These are phyloP conservation scores for Pithys albifrons DNA, from an alignment of 2,113 vertebrate species.

Conservation along the genomic window DNA sequence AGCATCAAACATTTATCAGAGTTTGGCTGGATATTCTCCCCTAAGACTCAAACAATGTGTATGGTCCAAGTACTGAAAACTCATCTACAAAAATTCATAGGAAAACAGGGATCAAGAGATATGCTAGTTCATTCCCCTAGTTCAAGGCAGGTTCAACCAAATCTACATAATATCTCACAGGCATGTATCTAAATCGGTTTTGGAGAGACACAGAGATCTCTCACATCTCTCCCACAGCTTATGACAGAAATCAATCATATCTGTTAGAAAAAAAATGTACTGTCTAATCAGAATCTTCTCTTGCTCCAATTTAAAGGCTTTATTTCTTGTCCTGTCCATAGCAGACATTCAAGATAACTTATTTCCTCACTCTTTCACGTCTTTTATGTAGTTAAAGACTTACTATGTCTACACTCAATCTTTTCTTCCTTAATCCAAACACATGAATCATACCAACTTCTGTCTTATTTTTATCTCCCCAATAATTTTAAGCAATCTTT, in stretches of 20 bases:
- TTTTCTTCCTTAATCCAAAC: background rate
- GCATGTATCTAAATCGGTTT: background rate
- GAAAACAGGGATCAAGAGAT: background rate
- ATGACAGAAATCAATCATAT: background rate
- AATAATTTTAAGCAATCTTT: background rate
- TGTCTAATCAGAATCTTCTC: background rate
- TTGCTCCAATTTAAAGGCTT: background rate
- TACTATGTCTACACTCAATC: background rate
- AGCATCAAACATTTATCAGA: constrained; percentile 23
- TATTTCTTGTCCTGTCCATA: background rate
- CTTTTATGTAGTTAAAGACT: background rate
- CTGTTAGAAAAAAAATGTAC: background rate
- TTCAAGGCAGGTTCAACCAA: background rate
- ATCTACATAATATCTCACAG: background rate
- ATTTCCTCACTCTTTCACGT: background rate
- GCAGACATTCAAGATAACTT: background rate
- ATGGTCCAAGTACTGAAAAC: background rate
- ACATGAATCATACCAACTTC: background rate
- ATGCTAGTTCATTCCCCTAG: background rate
- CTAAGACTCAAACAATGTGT: background rate
- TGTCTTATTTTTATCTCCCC: background rate
- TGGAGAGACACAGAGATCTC: background rate
- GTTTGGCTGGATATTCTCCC: background rate
- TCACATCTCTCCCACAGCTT: background rate
- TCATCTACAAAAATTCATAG: background rate